phyloP scores from a whole-genome alignment of 2,888 invertebrate species.

The Amphimallon solstitiale region DNA sequence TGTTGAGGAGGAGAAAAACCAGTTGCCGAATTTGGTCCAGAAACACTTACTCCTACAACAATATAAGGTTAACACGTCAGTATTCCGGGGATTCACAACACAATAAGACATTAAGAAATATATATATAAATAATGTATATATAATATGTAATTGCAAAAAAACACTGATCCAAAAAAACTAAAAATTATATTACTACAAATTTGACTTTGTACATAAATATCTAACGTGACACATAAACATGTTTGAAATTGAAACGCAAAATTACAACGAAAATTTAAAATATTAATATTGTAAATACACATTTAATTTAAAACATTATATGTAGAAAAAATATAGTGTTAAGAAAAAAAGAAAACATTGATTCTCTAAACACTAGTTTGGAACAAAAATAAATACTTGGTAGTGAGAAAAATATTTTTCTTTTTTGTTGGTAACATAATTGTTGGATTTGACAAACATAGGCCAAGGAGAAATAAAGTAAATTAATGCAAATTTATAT shows the following conservation, averaged over 20 bases:
- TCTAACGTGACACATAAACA: conserved; percentile 9
- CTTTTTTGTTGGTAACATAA: neutral
- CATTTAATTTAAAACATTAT: conserved; percentile 4
- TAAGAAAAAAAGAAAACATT: conserved; percentile 4
- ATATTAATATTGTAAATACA: conserved; percentile 12
- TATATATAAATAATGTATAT: conserved; percentile 16
- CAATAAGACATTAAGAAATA: conserved; percentile 14
- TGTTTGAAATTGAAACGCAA: neutral
- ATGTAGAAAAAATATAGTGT: neutral
- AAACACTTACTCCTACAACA: conserved; percentile 40
- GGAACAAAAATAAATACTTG: neutral
- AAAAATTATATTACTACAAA: conserved; percentile 3
- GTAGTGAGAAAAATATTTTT: neutral
- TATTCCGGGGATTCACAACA: conserved; percentile 11
- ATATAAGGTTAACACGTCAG: conserved; percentile 30
- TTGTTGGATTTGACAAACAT: no score
- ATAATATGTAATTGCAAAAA: conserved; percentile 27
- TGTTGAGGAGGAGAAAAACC: conserved; percentile 64
- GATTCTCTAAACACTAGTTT: neutral
- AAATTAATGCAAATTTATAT: conserved; percentile 44
- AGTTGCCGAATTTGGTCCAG: conserved; percentile 34
- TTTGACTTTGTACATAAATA: conserved; percentile 29
- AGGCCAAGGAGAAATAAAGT: neutral
- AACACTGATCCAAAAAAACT: conserved; percentile 24
- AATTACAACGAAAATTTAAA: neutral